Percentiles rank a stretch among this genome's conserved stretches.
Evolutionary conservation across 2,797 vertebrate genomes (phyloP).

Genomic region (Sebastiscus albofasciatus): DNA sequence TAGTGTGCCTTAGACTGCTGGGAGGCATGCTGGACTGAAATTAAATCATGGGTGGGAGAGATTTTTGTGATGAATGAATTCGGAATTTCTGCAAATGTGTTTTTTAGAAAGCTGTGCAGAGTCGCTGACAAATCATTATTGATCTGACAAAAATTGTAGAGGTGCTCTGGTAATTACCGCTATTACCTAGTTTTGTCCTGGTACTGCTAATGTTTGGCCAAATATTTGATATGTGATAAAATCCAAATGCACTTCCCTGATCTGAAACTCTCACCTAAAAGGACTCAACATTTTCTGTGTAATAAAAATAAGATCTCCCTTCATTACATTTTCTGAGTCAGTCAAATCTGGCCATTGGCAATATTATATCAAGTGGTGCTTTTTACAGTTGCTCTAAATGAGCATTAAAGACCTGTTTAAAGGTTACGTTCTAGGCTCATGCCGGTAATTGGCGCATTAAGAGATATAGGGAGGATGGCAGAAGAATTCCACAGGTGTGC

Average conservation of each 20-base stretch:
- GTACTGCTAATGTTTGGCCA: conserved; percentile 1
- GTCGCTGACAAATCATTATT: conserved; percentile 16
- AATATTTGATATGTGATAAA: conserved; percentile 24
- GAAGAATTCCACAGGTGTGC: conserved; percentile 25
- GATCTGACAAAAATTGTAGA: conserved; percentile 15
- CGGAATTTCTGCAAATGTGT: conserved; percentile 10
- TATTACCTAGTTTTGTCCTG: not conserved
- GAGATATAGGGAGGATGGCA: not conserved
- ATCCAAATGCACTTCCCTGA: not conserved
- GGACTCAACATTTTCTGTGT: not conserved
- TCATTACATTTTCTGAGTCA: not conserved
- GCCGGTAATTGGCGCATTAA: conserved; percentile 30
- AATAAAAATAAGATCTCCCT: not conserved
- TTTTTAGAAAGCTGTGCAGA: not conserved
- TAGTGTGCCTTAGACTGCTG: not conserved
- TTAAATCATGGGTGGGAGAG: conserved; percentile 13
- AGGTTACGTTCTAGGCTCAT: conserved; percentile 2
- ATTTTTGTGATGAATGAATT: conserved; percentile 16
- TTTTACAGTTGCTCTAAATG: conserved; percentile 20
- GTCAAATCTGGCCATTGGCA: conserved; percentile 8
- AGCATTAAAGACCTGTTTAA: conserved; percentile 15
- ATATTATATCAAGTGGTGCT: not conserved
- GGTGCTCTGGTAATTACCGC: not conserved
- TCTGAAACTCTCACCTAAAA: conserved; percentile 1
- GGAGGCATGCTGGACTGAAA: conserved; percentile 21